Evolutionary conservation across 2,888 invertebrate species (phyloP).

Genomic region (Gerris lacustris): DNA sequence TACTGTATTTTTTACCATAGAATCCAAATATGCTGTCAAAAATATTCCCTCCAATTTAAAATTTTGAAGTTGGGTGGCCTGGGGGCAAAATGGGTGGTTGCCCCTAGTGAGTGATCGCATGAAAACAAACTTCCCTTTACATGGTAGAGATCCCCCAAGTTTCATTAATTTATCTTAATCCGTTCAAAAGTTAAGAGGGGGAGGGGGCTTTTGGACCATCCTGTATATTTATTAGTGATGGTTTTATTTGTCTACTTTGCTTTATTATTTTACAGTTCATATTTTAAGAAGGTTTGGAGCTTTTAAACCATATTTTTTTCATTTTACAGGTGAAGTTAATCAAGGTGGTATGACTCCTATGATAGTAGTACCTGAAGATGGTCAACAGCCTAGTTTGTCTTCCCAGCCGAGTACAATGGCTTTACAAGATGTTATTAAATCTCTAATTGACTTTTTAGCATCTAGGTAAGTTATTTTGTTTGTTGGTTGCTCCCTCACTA

Average conservation of each 20-base stretch:
- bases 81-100: no score
- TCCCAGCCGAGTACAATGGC: constrained; percentile 44
- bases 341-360: constrained; percentile 34
- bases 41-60: no score
- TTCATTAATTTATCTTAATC: no score
- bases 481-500: neutral
- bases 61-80: no score
- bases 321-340: neutral
- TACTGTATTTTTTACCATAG: no score
- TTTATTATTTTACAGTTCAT: neutral
- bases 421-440: constrained; percentile 74
- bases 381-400: neutral
- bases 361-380: constrained; percentile 46
- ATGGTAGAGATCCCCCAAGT: no score
- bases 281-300: neutral
- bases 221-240: no score
- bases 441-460: constrained; percentile 76
- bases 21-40: no score
- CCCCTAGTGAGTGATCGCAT: no score
- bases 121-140: no score
- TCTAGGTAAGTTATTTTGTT: constrained; percentile 39
- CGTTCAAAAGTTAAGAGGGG: no score
- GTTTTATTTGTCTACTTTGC: neutral
- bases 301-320: neutral
- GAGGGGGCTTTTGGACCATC: no score